phyloP scores from a whole-genome alignment of 2,797 vertebrate species.

The Hapalemur alaotrensis region DNA sequence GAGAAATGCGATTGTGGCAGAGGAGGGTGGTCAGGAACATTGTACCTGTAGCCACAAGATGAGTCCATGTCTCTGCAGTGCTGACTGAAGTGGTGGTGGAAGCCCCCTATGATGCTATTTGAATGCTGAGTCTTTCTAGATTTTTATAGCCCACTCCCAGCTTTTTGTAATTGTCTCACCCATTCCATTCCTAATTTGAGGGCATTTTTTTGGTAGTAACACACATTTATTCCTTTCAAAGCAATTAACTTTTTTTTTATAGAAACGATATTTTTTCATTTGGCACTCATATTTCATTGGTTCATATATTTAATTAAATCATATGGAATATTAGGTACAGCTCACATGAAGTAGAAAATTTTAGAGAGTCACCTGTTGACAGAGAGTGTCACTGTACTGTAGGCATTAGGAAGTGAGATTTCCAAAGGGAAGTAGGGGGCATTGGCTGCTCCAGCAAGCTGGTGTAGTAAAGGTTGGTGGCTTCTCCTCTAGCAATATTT shows the following conservation, averaged over 20 bases:
- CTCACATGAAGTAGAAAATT: not conserved
- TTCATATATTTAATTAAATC: not conserved
- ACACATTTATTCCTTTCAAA: not conserved
- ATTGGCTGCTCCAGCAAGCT: not conserved
- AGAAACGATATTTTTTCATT: not conserved
- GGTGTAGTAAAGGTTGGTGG: not conserved
- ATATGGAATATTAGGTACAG: not conserved
- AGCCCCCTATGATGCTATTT: not conserved
- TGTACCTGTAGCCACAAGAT: not conserved
- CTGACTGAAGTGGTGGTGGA: not conserved
- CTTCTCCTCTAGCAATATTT: not conserved
- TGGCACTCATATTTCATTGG: not conserved
- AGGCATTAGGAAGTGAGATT: not conserved
- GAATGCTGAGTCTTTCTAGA: not conserved
- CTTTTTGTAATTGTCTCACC: not conserved
- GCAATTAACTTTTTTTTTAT: not conserved
- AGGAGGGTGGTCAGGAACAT: not conserved
- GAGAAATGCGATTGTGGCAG: not conserved
- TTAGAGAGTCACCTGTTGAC: not conserved
- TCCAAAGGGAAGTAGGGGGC: not conserved
- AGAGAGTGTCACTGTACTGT: not conserved
- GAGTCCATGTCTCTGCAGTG: not conserved
- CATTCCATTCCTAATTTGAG: conserved; percentile 35
- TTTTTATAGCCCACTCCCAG: not conserved
- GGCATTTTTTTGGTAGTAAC: not conserved